Conservation (phyloP, 2,113 vertebrate genomes). For the Rhadina sibilatrix region DNA sequence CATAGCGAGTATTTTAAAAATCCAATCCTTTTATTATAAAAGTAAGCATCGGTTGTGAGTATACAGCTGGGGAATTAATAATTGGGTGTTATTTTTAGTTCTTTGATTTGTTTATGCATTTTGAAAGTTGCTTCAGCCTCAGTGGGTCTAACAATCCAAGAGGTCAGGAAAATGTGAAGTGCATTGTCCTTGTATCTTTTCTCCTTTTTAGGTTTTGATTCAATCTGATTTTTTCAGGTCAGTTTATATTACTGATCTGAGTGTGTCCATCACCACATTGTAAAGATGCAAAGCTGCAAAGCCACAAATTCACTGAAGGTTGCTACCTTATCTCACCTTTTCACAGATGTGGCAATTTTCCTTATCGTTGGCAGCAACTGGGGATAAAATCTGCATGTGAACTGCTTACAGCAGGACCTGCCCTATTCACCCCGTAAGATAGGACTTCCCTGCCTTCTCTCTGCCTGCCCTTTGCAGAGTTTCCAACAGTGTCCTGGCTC, state of each 20-base stretch:
- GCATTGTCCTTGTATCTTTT: background rate
- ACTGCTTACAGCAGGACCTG: background rate
- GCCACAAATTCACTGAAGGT: background rate
- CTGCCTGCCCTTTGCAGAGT: background rate
- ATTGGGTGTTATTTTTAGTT: background rate
- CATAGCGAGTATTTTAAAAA: background rate
- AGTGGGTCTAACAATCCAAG: background rate
- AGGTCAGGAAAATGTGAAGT: background rate
- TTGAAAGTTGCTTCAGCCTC: background rate
- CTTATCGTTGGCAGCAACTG: background rate
- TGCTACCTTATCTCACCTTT: background rate
- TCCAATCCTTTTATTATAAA: background rate
- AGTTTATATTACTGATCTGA: background rate
- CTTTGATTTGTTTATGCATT: background rate
- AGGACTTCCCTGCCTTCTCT: background rate
- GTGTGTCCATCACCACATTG: background rate
- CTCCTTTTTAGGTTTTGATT: background rate
- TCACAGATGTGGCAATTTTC: background rate
- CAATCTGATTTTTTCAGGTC: background rate
- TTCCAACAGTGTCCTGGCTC: background rate
- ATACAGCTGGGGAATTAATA: background rate
- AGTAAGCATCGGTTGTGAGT: background rate
- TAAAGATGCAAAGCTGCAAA: background rate
- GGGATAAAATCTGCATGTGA: background rate
- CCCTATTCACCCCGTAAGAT: rapidly evolving